Base-by-base conservation (phyloP, 2,888 invertebrate genomes). In the Balanococcus diminutus region DNA sequence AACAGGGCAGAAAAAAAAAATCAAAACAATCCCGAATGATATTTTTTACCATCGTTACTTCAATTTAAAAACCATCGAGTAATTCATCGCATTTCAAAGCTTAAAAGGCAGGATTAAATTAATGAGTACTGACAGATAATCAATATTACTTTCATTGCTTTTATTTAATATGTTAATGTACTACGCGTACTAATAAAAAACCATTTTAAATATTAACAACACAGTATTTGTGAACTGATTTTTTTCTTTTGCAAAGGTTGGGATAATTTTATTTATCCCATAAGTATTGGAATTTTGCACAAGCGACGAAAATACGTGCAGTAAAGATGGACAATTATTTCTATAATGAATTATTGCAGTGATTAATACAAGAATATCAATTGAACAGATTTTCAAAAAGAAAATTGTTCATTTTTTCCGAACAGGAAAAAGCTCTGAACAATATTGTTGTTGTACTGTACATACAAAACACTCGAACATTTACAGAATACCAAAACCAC, bases 121-220 rank as follows among this genome's bases (percentile, higher is more conserved):
- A 79, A 79, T 79, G 36, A 79, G 75, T 36, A 79, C 75, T 79
- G 75, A 79, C 75, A 79, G 75, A 79, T 79, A 79, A 79, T 79
- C 75, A 19, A 79, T 79, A 79, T 79, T 79, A 36, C 19, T 79
- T 79, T 36, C 75, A 36, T 79, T 36, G 75, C 75, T 79, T 79
- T 79, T 19, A 36, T 79, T 79, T 79, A 79, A 79, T 79, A 79
- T 16, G 75, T 79, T 79, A 79, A 79, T 79, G 75, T 36, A 79
- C 36, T 79, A 5, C 31, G 19, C 36, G 19, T 19, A 16, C 5
- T 79, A 32, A 79, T 79, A 36, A 79, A 36, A 79, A 79, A 11
- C n/a, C 25, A 67, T 67, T 25, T 67, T 67, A 25, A 67, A 67
- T 67, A 67, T 67, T 14, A 28, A 67, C 67, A 16, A 2, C 3